Conservation (phyloP, 1,140 invertebrate species). For the Ruditapes philippinarum region DNA sequence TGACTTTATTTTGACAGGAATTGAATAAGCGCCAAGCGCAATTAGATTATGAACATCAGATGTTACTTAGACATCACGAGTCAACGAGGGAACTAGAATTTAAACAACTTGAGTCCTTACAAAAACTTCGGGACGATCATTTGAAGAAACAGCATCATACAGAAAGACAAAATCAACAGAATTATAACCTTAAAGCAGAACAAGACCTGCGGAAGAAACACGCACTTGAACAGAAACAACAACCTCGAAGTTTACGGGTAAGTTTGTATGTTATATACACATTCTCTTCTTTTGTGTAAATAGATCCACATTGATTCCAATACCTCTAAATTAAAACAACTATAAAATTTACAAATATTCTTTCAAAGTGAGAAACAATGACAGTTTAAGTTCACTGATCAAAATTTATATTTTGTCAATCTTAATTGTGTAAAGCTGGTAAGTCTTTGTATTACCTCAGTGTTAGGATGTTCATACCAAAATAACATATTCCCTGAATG, state of each 20-base stretch:
- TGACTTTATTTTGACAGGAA: constrained; percentile 90
- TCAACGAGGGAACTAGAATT: constrained; percentile 97
- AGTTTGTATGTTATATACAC: too few species aligned
- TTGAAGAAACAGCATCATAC: constrained; percentile 96
- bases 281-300: too few species aligned
- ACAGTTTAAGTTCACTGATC: too few species aligned
- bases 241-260: constrained; percentile 99
- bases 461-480: too few species aligned
- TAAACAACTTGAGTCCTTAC: constrained; percentile 96
- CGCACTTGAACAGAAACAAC: constrained; percentile 98
- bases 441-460: too few species aligned
- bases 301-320: too few species aligned
- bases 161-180: constrained; percentile 97
- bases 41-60: constrained; percentile 97
- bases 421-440: too few species aligned
- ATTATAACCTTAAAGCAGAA: constrained; percentile 97
- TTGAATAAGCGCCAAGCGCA: constrained; percentile 97
- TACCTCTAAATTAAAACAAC: too few species aligned
- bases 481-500: too few species aligned
- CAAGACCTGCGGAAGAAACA: constrained; percentile 98
- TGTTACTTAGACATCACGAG: constrained; percentile 98
- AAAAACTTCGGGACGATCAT: constrained; percentile 95
- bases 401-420: too few species aligned
- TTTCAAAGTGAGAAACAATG: too few species aligned
- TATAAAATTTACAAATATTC: too few species aligned